Evolutionary conservation across 2,113 vertebrate genomes (phyloP).

Genomic region (Trematomus loennbergii): DNA sequence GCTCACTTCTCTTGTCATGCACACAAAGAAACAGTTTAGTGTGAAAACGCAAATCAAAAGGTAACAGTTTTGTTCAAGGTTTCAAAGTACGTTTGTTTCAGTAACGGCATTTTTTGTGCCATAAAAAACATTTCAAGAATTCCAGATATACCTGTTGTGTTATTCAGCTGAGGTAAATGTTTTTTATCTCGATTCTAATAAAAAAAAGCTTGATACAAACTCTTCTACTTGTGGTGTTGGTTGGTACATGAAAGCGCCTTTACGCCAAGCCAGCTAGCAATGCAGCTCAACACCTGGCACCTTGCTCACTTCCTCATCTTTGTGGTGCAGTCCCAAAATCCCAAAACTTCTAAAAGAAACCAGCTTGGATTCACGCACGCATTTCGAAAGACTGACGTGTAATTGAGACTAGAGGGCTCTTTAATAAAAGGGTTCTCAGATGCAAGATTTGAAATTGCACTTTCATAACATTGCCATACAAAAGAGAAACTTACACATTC

Average conservation of each 20-base stretch:
- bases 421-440: background rate
- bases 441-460: background rate
- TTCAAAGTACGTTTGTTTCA: no score
- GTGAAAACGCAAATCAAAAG: background rate
- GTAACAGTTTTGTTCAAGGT: background rate
- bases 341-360: background rate
- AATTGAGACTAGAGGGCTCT: background rate
- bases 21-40: background rate
- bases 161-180: background rate
- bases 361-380: background rate
- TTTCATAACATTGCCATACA: background rate
- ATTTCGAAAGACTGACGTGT: background rate
- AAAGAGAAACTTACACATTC: no score
- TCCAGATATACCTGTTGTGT: background rate
- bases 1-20: conserved; percentile 15
- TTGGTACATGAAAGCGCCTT: background rate
- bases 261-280: background rate
- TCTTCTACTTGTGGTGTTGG: background rate
- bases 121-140: background rate
- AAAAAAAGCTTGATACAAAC: background rate
- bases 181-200: background rate
- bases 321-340: background rate
- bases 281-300: background rate
- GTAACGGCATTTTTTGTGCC: no score
- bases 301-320: background rate